Percentiles rank a stretch among this genome's conserved stretches.
phyloP scores from a whole-genome alignment of 2,888 invertebrate species.

The Norana najaformis region DNA sequence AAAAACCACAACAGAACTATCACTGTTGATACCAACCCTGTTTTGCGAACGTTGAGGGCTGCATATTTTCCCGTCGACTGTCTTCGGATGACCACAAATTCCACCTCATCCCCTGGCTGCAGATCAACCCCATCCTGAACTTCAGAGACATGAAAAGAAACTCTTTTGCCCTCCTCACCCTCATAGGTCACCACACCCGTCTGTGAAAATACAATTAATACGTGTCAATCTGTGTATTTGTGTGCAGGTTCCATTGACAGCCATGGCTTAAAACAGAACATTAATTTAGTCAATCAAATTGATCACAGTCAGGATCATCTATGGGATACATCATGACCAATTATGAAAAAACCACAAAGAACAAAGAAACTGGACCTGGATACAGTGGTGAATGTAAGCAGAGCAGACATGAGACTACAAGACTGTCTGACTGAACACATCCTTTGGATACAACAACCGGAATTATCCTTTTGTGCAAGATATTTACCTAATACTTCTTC shows the following conservation, averaged over 20 bases:
- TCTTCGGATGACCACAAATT: constrained; percentile 85
- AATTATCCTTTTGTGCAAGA: no score
- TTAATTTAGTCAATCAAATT: background rate
- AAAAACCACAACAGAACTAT: background rate
- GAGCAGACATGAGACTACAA: no score
- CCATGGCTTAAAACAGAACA: background rate
- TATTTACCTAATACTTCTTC: no score
- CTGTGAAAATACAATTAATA: background rate
- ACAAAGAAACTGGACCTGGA: no score
- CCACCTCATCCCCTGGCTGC: constrained; percentile 80
- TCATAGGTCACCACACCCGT: constrained; percentile 74
- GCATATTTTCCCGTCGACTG: constrained; percentile 72
- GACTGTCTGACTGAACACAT: no score
- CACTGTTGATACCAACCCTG: constrained; percentile 10
- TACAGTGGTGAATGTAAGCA: no score
- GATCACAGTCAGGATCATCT: background rate
- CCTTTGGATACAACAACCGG: no score
- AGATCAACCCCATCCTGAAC: constrained; percentile 76
- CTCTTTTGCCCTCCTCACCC: constrained; percentile 78
- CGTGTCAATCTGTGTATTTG: background rate
- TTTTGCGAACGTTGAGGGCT: constrained; percentile 30
- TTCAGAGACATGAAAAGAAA: constrained; percentile 96
- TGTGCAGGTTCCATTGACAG: background rate
- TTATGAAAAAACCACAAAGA: no score
- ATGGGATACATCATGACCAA: no score